A percentile compares a stretch with the other conserved stretches of the same genome.
Conservation (phyloP, 2,888 invertebrate genomes). For the Macropis europaea region DNA sequence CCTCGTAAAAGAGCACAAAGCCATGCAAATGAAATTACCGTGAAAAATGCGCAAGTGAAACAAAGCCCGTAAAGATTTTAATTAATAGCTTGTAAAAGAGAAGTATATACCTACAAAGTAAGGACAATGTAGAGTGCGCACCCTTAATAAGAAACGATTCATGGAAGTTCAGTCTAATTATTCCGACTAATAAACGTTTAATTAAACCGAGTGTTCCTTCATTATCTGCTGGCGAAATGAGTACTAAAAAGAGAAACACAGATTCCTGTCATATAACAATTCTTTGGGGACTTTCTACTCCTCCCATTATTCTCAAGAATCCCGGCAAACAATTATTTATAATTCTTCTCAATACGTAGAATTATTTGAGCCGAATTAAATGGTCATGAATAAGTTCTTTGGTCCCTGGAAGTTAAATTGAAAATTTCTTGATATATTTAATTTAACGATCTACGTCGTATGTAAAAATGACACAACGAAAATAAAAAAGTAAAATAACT, state of each 20-base stretch:
- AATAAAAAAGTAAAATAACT: too few relatives aligned
- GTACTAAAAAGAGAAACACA: background rate
- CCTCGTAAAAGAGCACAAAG: background rate
- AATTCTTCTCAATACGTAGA: too few relatives aligned
- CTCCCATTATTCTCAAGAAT: too few relatives aligned
- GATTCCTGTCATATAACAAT: background rate
- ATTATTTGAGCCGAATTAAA: too few relatives aligned
- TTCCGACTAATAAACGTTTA: constrained; percentile 27
- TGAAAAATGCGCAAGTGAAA: background rate
- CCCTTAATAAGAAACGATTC: constrained; percentile 1
- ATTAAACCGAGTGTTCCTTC: constrained; percentile 13
- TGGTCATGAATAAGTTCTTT: too few relatives aligned
- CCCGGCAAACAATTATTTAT: too few relatives aligned
- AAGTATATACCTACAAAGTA: background rate
- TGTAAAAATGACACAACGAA: too few relatives aligned
- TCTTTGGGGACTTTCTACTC: background rate
- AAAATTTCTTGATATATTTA: too few relatives aligned
- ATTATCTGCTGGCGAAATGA: background rate
- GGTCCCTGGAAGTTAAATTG: too few relatives aligned
- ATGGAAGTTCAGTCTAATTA: constrained; percentile 14
- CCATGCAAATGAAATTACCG: background rate
- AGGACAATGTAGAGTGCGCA: background rate
- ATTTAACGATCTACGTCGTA: too few relatives aligned
- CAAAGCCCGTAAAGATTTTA: background rate
- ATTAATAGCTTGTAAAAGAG: background rate